Conservation (phyloP, 2,113 vertebrate genomes). For the Chloropsis hardwickii region DNA sequence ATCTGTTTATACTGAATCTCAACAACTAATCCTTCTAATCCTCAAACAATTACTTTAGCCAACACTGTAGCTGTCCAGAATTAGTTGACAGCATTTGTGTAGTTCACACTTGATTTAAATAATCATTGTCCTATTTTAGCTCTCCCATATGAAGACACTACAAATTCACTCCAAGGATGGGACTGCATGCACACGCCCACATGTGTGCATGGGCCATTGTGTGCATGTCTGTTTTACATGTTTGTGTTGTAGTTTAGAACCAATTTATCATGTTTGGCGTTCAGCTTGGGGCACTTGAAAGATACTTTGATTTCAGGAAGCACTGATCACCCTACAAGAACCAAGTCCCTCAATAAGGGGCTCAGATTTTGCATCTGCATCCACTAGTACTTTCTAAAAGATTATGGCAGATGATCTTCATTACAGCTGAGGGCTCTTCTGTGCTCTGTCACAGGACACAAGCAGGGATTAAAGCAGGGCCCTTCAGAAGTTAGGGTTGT, state of each 20-base stretch:
- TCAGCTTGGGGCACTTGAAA: neutral
- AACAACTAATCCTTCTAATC: slow-evolving; percentile 7
- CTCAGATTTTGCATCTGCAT: neutral
- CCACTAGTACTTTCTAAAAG: neutral
- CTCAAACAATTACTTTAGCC: slow-evolving; percentile 1
- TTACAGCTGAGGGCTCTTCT: neutral
- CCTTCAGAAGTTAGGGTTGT: neutral
- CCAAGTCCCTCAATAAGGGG: accelerated
- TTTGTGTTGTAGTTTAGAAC: neutral
- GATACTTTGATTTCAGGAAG: neutral
- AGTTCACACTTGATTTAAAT: neutral
- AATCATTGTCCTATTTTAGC: neutral
- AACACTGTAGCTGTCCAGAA: neutral
- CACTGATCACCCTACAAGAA: neutral
- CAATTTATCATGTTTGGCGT: neutral
- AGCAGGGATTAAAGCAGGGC: neutral
- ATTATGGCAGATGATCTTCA: neutral
- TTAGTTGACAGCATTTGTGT: neutral
- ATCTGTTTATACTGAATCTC: slow-evolving; percentile 1
- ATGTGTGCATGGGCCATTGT: neutral
- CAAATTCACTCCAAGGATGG: neutral
- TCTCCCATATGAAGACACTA: neutral
- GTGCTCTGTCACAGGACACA: neutral
- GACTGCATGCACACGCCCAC: neutral
- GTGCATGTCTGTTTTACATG: neutral